phyloP scores from a whole-genome alignment of 2,797 vertebrate species.

The Gymnothorax reevesii region DNA sequence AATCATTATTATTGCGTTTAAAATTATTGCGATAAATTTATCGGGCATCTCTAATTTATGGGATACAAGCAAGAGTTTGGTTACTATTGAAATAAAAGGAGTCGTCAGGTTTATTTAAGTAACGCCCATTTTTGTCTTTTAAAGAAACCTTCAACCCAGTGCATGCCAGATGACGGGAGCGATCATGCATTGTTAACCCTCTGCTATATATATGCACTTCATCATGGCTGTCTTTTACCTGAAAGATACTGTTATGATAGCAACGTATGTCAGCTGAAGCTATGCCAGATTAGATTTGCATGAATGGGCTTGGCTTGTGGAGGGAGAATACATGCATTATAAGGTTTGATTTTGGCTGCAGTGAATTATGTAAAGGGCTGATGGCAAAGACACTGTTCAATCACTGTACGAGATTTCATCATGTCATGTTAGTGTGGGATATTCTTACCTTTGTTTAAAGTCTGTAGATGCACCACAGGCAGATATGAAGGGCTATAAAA shows the following conservation, averaged over 20 bases:
- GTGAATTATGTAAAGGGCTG: not conserved
- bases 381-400: not conserved
- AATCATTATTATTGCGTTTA: too few species aligned
- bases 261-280: too few species aligned
- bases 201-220: not conserved
- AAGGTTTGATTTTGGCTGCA: not conserved
- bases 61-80: conserved; percentile 38
- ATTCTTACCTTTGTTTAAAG: not conserved
- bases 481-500: not conserved
- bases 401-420: not conserved
- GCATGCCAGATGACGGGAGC: too few species aligned
- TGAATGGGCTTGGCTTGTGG: not conserved
- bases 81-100: conserved; percentile 34
- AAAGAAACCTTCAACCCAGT: not conserved
- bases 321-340: not conserved
- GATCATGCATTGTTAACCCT: too few species aligned
- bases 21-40: too few species aligned
- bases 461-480: not conserved
- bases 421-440: not conserved
- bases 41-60: not conserved
- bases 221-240: not conserved
- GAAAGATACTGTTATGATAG: not conserved
- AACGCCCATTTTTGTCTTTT: not conserved
- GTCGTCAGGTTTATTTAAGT: conserved; percentile 22
- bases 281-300: not conserved